A percentile compares a stretch with the other conserved stretches of the same genome.
phyloP scores from a whole-genome alignment of 2,888 invertebrate species.

The Rotaria macrura region DNA sequence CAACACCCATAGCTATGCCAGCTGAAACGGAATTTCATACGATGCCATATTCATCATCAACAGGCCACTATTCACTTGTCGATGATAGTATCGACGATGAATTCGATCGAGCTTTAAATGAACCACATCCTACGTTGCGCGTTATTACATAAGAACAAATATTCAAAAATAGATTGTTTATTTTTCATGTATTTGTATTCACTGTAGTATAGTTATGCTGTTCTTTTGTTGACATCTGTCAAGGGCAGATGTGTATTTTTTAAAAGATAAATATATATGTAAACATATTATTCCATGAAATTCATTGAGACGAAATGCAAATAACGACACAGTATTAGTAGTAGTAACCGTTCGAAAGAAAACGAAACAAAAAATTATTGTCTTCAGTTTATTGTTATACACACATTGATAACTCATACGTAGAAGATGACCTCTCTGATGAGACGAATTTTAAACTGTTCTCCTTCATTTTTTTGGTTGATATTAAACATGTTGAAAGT shows the following conservation, averaged over 20 bases:
- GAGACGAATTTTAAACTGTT: background rate
- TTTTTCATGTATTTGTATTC: background rate
- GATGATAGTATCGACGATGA: background rate
- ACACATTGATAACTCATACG: background rate
- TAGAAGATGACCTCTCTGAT: background rate
- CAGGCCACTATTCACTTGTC: slow-evolving; percentile 5
- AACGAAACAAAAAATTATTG: background rate
- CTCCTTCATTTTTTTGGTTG: background rate
- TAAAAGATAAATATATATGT: background rate
- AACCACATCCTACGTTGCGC: background rate
- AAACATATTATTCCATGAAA: background rate
- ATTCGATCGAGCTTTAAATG: background rate
- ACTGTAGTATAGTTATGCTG: background rate
- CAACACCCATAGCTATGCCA: background rate
- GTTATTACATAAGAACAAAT: background rate
- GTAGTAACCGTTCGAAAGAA: too few relatives aligned
- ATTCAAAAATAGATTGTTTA: background rate
- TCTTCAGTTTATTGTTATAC: background rate
- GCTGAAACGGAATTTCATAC: background rate
- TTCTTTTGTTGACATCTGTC: background rate
- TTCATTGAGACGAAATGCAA: background rate
- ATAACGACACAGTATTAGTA: background rate
- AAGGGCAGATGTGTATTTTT: background rate
- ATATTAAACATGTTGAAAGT: background rate
- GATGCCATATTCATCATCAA: background rate